Evolutionary conservation across 2,888 invertebrate species (phyloP).

Genomic region (Himalopsyche anomala): DNA sequence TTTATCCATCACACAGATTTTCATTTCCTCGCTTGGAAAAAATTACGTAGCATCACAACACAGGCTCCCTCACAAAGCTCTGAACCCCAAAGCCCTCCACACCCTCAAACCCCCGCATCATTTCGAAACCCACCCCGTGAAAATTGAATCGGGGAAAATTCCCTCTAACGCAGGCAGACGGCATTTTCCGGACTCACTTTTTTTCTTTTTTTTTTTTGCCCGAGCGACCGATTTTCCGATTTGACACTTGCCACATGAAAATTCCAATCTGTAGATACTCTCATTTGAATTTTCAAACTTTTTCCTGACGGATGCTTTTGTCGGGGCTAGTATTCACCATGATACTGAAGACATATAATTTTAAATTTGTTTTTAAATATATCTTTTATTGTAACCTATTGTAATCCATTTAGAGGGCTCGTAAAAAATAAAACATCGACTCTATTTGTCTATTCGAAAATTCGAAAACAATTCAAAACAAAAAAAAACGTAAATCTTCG

Average conservation of each 20-base stretch:
- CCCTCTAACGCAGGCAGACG: slow-evolving; percentile 31
- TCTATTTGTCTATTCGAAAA: too few relatives aligned
- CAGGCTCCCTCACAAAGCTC: neutral
- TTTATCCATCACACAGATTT: neutral
- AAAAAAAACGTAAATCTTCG: too few relatives aligned
- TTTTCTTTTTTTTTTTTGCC: slow-evolving; percentile 36
- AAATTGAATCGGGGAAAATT: slow-evolving; percentile 45
- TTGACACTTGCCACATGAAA: slow-evolving; percentile 62
- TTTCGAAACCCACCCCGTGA: slow-evolving; percentile 21
- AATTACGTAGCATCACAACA: neutral
- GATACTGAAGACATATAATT: neutral
- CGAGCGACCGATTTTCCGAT: slow-evolving; percentile 46
- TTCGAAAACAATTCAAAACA: too few relatives aligned
- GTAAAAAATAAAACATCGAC: too few relatives aligned
- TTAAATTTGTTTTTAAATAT: neutral
- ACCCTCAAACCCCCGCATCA: neutral
- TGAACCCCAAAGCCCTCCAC: neutral
- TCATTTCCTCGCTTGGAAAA: neutral
- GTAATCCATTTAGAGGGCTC: too few relatives aligned
- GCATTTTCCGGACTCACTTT: slow-evolving; percentile 29
- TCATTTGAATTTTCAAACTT: slow-evolving; percentile 59
- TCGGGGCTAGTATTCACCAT: neutral
- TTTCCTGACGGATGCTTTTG: slow-evolving; percentile 51
- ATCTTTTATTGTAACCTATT: too few relatives aligned
- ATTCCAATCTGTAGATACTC: slow-evolving; percentile 62